Conservation (phyloP, 2,797 vertebrate genomes). For the Gymnothorax reevesii region DNA sequence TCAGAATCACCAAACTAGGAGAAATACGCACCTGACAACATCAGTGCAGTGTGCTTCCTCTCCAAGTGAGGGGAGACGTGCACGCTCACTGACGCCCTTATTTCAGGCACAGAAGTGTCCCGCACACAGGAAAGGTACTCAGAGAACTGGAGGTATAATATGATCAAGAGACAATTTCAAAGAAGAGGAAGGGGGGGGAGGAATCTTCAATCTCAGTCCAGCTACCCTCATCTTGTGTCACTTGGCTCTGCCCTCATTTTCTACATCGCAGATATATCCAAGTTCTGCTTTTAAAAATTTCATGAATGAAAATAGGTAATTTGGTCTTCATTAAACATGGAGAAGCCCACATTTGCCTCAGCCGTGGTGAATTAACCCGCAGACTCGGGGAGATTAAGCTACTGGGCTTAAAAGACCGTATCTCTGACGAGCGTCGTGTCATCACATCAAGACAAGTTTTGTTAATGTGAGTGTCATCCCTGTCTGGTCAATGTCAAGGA, state of each 20-base stretch:
- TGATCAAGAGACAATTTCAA: constrained; percentile 49
- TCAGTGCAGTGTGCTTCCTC: neutral
- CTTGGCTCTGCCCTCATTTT: constrained; percentile 52
- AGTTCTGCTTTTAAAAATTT: constrained; percentile 63
- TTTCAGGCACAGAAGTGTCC: neutral
- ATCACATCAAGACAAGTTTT: constrained; percentile 47
- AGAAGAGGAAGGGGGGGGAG: constrained; percentile 26
- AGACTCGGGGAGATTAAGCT: constrained; percentile 54
- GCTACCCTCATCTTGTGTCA: constrained; percentile 36
- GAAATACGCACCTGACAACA: neutral
- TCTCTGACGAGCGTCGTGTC: constrained; percentile 61
- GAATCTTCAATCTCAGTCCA: constrained; percentile 45
- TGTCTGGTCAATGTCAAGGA: constrained; percentile 59
- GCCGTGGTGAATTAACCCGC: constrained; percentile 63
- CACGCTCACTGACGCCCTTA: neutral
- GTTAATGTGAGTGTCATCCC: constrained; percentile 60
- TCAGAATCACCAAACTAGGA: constrained; percentile 4
- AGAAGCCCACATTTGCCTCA: constrained; percentile 52
- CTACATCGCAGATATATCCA: constrained; percentile 54
- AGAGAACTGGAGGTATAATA: constrained; percentile 35
- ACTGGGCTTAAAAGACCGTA: constrained; percentile 55
- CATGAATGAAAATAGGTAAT: constrained; percentile 73
- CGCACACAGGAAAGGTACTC: neutral
- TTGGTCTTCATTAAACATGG: constrained; percentile 77
- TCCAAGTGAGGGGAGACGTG: neutral